A percentile compares a stretch with the other conserved stretches of the same genome.
Conservation (phyloP, 2,113 vertebrate genomes). For the Illadopsis cleaveri region DNA sequence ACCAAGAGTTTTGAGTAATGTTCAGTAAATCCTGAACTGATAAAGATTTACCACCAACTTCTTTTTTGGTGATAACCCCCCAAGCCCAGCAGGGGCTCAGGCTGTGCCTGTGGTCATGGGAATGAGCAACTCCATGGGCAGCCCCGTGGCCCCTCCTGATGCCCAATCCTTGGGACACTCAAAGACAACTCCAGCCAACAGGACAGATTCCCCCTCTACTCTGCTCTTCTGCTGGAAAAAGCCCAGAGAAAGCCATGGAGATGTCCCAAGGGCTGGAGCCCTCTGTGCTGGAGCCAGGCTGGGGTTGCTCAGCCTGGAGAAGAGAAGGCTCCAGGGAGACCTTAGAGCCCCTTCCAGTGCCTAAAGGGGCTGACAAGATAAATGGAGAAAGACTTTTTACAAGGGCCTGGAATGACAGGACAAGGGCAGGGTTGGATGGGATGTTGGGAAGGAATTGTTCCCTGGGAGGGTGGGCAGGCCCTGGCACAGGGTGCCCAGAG, state of each 20-base stretch:
- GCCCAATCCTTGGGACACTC: neutral
- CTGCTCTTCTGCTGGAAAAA: neutral
- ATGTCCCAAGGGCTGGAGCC: neutral
- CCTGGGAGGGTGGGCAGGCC: accelerated
- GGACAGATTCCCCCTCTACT: neutral
- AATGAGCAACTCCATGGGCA: neutral
- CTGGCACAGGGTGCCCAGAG: neutral
- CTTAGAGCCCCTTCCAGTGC: accelerated
- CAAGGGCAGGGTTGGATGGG: neutral
- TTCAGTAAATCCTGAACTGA: neutral
- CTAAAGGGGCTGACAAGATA: neutral
- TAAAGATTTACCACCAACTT: neutral
- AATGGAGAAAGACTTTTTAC: neutral
- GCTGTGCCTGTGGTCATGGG: accelerated
- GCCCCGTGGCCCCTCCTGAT: neutral
- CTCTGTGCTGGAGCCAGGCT: neutral
- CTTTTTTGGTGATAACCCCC: neutral
- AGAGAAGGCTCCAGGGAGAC: neutral
- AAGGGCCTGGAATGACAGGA: neutral
- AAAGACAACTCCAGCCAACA: neutral
- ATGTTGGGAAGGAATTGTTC: neutral
- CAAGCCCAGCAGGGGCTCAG: neutral
- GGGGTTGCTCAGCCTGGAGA: too few species aligned
- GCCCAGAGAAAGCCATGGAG: neutral
- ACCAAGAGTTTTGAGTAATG: neutral